Evolutionary conservation across 2,113 vertebrate species (phyloP).

Genomic region (Sinocyclocheilus maitianheensis): DNA sequence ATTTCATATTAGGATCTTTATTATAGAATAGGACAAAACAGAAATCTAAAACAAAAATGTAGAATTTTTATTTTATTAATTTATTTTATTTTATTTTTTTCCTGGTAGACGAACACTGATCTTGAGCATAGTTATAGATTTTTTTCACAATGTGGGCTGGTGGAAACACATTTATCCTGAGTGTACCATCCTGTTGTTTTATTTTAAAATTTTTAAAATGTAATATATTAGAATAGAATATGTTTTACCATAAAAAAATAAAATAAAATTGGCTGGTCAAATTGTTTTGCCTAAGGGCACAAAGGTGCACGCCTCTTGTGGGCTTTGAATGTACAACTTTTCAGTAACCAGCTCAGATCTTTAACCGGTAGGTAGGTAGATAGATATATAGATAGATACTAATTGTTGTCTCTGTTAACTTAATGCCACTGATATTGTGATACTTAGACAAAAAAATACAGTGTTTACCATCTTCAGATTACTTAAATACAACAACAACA

Average conservation of each 20-base stretch:
- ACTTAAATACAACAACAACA: neutral
- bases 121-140: neutral
- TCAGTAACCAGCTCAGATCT: neutral
- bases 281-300: neutral
- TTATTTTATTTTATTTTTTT: too few species aligned
- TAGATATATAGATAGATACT: neutral
- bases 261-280: too few species aligned
- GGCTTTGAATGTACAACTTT: neutral
- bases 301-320: neutral
- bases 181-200: neutral
- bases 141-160: neutral
- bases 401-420: neutral
- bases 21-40: neutral
- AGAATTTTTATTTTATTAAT: neutral
- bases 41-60: neutral
- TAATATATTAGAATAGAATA: neutral
- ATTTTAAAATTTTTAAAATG: neutral
- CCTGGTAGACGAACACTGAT: neutral
- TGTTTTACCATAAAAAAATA: neutral
- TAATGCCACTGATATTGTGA: neutral
- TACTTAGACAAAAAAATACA: neutral
- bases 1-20: neutral
- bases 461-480: neutral
- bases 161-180: neutral
- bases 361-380: neutral